These are phyloP conservation scores for Harpagifer antarcticus DNA, from an alignment of 2,797 vertebrate genomes.

Conservation along the genomic window DNA sequence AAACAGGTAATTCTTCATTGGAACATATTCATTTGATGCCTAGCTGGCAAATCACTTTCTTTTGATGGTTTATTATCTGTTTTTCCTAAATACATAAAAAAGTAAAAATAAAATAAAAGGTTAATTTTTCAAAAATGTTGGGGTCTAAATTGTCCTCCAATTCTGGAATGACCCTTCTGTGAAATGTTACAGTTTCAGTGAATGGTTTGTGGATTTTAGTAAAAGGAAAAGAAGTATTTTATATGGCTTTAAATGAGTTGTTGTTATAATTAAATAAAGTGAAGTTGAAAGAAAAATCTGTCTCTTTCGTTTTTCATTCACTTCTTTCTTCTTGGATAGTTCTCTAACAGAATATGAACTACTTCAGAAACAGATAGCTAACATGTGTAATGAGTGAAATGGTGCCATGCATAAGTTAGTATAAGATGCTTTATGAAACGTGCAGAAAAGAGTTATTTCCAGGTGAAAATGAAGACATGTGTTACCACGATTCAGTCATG, in stretches of 20 bases:
- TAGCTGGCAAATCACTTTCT: no score
- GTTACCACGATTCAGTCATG: slow-evolving; percentile 45
- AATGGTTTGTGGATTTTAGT: not conserved
- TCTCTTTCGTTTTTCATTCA: not conserved
- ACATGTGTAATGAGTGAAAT: not conserved
- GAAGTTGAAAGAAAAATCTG: not conserved
- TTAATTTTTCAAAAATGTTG: no score
- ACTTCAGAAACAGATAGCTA: slow-evolving; percentile 4
- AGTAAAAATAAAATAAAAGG: no score
- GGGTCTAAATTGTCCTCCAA: no score
- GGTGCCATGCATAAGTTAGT: slow-evolving; percentile 28
- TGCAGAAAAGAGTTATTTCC: slow-evolving; percentile 50
- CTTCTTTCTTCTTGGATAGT: slow-evolving; percentile 32
- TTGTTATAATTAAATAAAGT: not conserved
- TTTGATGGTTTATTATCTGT: no score
- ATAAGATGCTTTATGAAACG: slow-evolving; percentile 56
- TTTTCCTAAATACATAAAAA: no score
- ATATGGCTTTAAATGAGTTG: not conserved
- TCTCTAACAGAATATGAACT: not conserved
- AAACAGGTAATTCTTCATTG: no score
- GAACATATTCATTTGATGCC: no score
- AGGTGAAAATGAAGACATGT: slow-evolving; percentile 41
- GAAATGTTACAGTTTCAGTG: not conserved
- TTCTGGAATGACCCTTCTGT: no score
- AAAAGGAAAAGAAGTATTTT: no score